Evolutionary conservation across 2,113 vertebrate genomes (phyloP), one percentile per base, ranked within the genome.

Genomic region (Sylvietta virens): DNA sequence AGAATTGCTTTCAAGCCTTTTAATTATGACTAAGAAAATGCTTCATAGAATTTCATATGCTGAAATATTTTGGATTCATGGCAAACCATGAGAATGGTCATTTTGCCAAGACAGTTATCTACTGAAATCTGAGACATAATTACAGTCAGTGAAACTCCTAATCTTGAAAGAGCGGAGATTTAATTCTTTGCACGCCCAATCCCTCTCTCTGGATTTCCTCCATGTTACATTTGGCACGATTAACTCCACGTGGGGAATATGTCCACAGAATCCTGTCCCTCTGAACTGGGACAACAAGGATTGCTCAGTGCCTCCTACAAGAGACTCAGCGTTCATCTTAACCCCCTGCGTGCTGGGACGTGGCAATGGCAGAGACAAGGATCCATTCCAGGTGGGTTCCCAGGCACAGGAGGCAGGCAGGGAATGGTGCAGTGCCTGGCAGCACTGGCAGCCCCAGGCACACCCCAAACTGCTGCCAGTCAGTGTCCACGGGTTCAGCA

Each of bases 161-260:
- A 92, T 91, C 94, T 90, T 91, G 67, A 94, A 94, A 90, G 90
- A 83, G 39, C 45, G 61, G 90, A 48, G 70, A 58, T 83, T 90
- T 66, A 74, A 78, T 93, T 67, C 66, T 88, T 67, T 57, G 13
- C 4, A 23, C 33, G n/a, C 45, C 89, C 76, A 72, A 26, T 64
- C 74, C 66, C 51, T 48, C 47, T 60, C 69, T 57, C 94, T 91
- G 92, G 81, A 93, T 78, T 86, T 70, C 54, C 33, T 71, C 53
- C 60, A 23, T 10, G 40, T 80, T 91, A 33, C 40, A 69, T 31
- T 58, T 30, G 9, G 31, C 62, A 39, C 60, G 15, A 95, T 93
- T 62, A 71, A 82, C 74, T 88, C 15, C 45, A 89, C 64, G 45
- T 44, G 13, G 64, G 37, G 64, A n/a, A 58, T 1, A 65, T 69